These are phyloP conservation scores for Ameiurus melas DNA, from an alignment of 2,113 vertebrate genomes.

Conservation along the genomic window DNA sequence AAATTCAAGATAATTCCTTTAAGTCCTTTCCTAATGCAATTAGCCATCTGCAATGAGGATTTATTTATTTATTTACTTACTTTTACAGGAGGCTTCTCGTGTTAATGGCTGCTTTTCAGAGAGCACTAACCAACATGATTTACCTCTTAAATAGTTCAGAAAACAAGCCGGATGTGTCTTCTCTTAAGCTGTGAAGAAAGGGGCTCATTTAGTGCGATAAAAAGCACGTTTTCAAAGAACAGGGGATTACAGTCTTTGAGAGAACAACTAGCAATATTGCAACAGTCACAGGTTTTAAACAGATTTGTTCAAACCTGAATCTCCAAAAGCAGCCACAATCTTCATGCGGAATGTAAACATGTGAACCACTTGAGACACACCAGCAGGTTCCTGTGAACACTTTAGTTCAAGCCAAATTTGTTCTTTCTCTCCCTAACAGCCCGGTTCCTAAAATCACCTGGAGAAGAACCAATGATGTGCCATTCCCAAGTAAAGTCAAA, in stretches of 20 bases:
- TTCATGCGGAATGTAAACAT: slow-evolving; percentile 1
- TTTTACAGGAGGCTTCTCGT: slow-evolving; percentile 17
- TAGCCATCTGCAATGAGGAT: slow-evolving; percentile 37
- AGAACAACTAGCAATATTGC: slow-evolving; percentile 33
- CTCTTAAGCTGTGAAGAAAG: slow-evolving; percentile 23
- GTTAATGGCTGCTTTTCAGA: slow-evolving; percentile 39
- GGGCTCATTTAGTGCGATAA: slow-evolving; percentile 26
- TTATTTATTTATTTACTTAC: neutral
- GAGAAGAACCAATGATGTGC: slow-evolving; percentile 86
- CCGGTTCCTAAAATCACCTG: slow-evolving; percentile 92
- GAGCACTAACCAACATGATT: slow-evolving; percentile 42
- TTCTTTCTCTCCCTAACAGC: slow-evolving; percentile 66
- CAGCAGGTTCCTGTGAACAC: neutral
- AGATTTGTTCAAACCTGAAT: slow-evolving; percentile 45
- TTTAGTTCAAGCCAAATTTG: neutral
- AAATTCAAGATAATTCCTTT: slow-evolving; percentile 43
- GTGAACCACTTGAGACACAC: neutral
- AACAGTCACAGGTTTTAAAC: slow-evolving; percentile 52
- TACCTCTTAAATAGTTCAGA: slow-evolving; percentile 41
- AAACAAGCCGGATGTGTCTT: slow-evolving; percentile 39
- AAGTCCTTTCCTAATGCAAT: slow-evolving; percentile 41
- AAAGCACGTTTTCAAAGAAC: slow-evolving; percentile 44
- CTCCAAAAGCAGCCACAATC: slow-evolving; percentile 27
- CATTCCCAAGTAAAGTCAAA: slow-evolving; percentile 86
- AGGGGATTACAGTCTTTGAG: slow-evolving; percentile 46